These are phyloP conservation scores for Columba livia DNA, from an alignment of 2,113 vertebrate genomes.

Conservation along the genomic window DNA sequence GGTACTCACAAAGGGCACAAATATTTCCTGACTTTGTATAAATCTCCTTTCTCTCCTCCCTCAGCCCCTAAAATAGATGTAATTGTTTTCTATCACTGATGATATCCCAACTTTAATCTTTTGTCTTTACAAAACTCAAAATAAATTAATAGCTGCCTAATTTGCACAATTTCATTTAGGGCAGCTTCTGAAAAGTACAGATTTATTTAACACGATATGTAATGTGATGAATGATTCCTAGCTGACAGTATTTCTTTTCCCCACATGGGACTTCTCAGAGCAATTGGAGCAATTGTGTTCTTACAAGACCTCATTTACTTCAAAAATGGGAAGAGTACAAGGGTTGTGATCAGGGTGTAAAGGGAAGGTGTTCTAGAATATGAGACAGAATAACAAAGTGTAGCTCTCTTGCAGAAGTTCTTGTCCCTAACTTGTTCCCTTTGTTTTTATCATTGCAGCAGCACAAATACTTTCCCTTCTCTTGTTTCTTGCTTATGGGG, in stretches of 20 bases:
- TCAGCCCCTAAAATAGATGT: neutral
- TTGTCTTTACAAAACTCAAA: neutral
- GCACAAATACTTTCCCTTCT: neutral
- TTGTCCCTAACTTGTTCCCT: neutral
- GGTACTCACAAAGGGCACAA: neutral
- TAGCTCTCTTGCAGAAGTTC: neutral
- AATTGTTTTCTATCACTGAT: neutral
- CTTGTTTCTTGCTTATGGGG: conserved; percentile 4
- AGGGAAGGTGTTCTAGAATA: neutral
- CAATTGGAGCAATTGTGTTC: neutral
- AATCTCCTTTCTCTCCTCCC: neutral
- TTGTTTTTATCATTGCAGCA: neutral
- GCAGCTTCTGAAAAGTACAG: neutral
- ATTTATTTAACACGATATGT: neutral
- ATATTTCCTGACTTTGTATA: neutral
- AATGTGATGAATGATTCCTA: neutral
- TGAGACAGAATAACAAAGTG: neutral
- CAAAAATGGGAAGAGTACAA: neutral
- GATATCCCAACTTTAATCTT: neutral
- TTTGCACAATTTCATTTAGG: neutral
- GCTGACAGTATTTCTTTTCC: neutral
- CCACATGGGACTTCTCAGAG: neutral
- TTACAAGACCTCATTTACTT: neutral
- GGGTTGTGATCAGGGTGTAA: neutral
- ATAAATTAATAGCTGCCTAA: neutral